Percentiles rank a stretch among this genome's conserved stretches.
Conservation (phyloP, 2,797 vertebrate genomes). For the Ceryle rudis region DNA sequence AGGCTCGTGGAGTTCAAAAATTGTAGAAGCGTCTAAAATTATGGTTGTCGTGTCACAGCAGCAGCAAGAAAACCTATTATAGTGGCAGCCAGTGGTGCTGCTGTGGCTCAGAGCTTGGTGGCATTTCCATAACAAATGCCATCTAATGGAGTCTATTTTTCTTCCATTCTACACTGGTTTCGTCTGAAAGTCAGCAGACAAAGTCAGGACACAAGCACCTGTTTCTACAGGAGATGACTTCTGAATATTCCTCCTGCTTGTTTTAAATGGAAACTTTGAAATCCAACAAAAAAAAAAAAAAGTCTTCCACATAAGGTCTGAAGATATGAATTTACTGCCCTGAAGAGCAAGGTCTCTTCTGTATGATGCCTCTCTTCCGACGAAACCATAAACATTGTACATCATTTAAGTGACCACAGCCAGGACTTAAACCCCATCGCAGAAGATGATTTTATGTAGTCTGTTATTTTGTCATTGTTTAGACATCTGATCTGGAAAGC, state of each 20-base stretch:
- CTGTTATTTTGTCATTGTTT: not conserved
- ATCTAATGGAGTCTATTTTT: not conserved
- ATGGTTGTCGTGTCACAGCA: not conserved
- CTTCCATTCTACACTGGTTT: not conserved
- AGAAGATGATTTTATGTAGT: not conserved
- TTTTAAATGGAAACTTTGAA: not conserved
- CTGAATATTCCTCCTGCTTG: not conserved
- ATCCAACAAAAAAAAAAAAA: not conserved
- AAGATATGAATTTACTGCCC: not conserved
- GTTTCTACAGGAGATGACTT: not conserved
- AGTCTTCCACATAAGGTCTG: not conserved
- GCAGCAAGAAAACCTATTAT: not conserved
- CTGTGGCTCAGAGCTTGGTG: not conserved
- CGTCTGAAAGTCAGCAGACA: not conserved
- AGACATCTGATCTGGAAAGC: not conserved
- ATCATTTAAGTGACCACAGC: not conserved
- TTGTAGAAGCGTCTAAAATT: not conserved
- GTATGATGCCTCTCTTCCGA: not conserved
- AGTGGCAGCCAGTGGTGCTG: not conserved
- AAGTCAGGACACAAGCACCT: fast-evolving
- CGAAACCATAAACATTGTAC: not conserved
- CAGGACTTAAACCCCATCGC: not conserved
- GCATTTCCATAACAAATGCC: not conserved
- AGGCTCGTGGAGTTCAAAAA: not conserved
- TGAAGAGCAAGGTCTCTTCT: not conserved